phyloP scores from a whole-genome alignment of 2,797 vertebrate genomes.

The Pangasius mekongensis region DNA sequence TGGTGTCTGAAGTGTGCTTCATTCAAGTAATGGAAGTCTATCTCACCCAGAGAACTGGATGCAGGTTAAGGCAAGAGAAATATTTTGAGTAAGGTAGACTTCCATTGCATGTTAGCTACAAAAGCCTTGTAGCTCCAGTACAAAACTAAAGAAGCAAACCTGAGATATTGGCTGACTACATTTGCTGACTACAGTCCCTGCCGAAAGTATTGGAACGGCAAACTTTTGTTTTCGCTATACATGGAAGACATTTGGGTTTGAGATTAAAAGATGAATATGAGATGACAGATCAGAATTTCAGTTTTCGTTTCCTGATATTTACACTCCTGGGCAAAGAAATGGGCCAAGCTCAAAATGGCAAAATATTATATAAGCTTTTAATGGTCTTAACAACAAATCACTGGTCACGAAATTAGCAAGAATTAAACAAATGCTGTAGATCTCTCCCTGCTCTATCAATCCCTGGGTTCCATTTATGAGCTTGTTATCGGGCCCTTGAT shows the following conservation, averaged over 20 bases:
- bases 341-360: too few species aligned
- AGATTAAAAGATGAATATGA: background rate
- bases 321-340: background rate
- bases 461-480: too few species aligned
- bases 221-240: background rate
- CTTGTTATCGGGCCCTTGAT: too few species aligned
- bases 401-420: too few species aligned
- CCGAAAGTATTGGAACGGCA: background rate
- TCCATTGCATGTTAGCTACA: background rate
- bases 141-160: background rate
- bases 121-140: background rate
- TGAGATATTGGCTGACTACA: background rate
- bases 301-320: background rate
- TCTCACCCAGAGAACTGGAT: background rate
- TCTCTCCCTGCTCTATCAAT: too few species aligned
- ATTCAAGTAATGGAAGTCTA: background rate
- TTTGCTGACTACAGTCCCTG: background rate
- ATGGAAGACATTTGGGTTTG: background rate
- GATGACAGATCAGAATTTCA: background rate
- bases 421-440: too few species aligned
- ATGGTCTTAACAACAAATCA: too few species aligned
- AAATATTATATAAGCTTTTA: too few species aligned
- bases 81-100: background rate
- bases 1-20: background rate
- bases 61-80: background rate